Evolutionary conservation across 2,113 vertebrate genomes (phyloP), one percentile per base, ranked within the genome.

Genomic region (Apaloderma vittatum): DNA sequence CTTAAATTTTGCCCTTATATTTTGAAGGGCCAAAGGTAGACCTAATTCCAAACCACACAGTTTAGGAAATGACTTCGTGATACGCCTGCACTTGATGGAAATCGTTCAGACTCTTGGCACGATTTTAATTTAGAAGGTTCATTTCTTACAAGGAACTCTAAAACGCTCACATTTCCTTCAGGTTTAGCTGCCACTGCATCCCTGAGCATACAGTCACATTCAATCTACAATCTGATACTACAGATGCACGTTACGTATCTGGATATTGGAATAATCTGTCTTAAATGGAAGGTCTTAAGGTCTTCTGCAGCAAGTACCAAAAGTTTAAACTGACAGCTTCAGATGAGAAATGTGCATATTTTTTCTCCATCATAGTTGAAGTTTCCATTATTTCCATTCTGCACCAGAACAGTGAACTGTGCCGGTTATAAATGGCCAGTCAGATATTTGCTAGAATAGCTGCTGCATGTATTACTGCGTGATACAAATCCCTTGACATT

Each of bases 351-450:
- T 86, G 72, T 30, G 68, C 23, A 0, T 45, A 91, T 96, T 92
- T 92, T 94, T 84, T 93, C 88, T 86, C 86, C 93, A 95, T 97
- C 81, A 73, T 3, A 79, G 70, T 2, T 92, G 54, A 93, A 75
- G 83, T 49, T 96, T 52, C 88, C 90, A 92, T 95, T 93, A 97
- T 92, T 96, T 88, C 76, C 57, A 75, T 92, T 96, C 96, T 96
- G 82, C 76, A 49, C 30, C 57, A 88, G 79, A 94, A 97, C 82
- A 95, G 86, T 54, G 90, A 95, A 36, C 73, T 78, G 94, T 72
- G 68, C 68, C 72, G 91, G 88, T 94, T 92, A 94, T 74, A 96
- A 97, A 97, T 92, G 95, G 76, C 76, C 77, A 90, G 82, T 94
- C 90, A 93, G 85, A 62, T 8, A 55, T 65, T 75, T 46, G 92